These are phyloP conservation scores for Mycetomoellerius zeteki DNA, from an alignment of 1,140 invertebrate species.

Conservation along the genomic window DNA sequence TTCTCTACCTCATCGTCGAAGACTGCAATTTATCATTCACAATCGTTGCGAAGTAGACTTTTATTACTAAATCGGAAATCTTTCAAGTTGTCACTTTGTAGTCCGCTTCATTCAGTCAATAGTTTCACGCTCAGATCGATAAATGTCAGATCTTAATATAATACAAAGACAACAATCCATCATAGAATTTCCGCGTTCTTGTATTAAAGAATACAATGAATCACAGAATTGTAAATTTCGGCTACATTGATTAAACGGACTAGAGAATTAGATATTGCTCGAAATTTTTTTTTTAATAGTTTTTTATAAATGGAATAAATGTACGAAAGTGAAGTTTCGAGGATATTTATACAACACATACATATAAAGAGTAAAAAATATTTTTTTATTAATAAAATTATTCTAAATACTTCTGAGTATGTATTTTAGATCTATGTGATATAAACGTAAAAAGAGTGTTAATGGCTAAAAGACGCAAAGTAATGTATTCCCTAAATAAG, in stretches of 20 bases:
- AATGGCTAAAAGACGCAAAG: background rate
- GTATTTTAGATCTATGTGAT: background rate
- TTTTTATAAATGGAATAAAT: no score
- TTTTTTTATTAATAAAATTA: no score
- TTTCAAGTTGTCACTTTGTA: constrained; percentile 11
- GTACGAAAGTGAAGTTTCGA: no score
- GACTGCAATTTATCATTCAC: constrained; percentile 17
- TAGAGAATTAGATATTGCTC: no score
- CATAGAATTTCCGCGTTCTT: background rate
- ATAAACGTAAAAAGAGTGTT: background rate
- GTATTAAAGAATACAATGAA: background rate
- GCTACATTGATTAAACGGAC: background rate
- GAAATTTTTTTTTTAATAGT: no score
- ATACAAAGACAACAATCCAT: constrained; percentile 1
- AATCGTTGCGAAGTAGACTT: constrained; percentile 22
- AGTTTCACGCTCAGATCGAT: background rate
- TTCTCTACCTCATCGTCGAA: background rate
- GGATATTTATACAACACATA: no score
- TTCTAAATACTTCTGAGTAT: no score
- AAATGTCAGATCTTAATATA: constrained; percentile 21
- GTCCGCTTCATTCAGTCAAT: background rate
- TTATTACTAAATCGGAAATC: background rate
- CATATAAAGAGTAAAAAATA: no score
- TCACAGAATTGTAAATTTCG: background rate
- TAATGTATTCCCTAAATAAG: background rate